These are phyloP conservation scores for Brachionus calyciflorus DNA, from an alignment of 1,140 invertebrate genomes.

Conservation along the genomic window DNA sequence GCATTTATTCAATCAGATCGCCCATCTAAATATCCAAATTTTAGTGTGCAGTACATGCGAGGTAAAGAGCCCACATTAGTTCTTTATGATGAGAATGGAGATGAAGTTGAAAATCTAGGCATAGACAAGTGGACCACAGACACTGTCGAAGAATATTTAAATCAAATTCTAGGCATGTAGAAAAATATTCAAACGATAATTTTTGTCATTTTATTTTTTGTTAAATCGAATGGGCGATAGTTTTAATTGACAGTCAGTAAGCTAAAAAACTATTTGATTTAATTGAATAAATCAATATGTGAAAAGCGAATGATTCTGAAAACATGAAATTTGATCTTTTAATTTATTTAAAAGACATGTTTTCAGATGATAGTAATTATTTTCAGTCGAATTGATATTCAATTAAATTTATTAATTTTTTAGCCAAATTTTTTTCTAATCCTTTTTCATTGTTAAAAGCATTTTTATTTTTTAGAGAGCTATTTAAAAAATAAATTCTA, in stretches of 20 bases:
- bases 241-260: not conserved
- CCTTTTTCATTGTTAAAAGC: not conserved
- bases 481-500: no score
- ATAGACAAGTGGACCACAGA: constrained; percentile 97
- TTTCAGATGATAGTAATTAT: constrained; percentile 25
- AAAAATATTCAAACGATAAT: not conserved
- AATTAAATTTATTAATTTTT: constrained; percentile 9
- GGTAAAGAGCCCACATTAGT: constrained; percentile 89
- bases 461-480: no score
- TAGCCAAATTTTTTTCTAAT: not conserved
- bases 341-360: constrained; percentile 35
- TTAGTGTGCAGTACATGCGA: constrained; percentile 81
- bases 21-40: constrained; percentile 78
- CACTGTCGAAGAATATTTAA: constrained; percentile 86
- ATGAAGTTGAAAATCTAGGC: constrained; percentile 68
- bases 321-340: constrained; percentile 36
- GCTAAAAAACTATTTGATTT: constrained; percentile 27
- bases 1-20: constrained; percentile 75
- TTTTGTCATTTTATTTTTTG: not conserved
- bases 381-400: constrained; percentile 20
- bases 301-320: constrained; percentile 19
- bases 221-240: not conserved
- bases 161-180: constrained; percentile 69
- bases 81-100: constrained; percentile 68
- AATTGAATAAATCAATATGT: constrained; percentile 26